Conservation (phyloP, 2,888 invertebrate species). For the Ephialtes manifestator region DNA sequence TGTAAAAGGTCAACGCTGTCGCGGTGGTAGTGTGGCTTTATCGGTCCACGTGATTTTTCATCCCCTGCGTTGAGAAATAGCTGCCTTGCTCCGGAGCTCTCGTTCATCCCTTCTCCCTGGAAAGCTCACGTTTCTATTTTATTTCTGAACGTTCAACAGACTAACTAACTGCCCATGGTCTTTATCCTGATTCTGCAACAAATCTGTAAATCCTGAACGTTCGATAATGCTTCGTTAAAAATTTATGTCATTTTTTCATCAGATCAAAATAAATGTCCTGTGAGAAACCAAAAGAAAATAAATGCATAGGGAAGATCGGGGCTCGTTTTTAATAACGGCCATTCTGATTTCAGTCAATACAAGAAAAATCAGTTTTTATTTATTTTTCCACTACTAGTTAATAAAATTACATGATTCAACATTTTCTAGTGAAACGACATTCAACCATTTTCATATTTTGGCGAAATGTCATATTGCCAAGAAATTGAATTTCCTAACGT, state of each 20-base stretch:
- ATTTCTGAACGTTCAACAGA: slow-evolving; percentile 10
- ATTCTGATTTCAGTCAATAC: not conserved
- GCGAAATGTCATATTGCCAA: no score
- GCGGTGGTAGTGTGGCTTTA: slow-evolving; percentile 47
- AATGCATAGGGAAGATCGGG: not conserved
- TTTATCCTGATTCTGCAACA: not conserved
- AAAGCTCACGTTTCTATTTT: slow-evolving; percentile 17
- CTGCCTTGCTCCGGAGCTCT: slow-evolving; percentile 49
- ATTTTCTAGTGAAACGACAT: no score
- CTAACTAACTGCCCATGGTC: not conserved
- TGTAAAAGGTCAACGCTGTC: slow-evolving; percentile 32
- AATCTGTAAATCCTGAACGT: not conserved
- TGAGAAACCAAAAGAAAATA: not conserved
- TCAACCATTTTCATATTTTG: no score
- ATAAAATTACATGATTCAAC: no score
- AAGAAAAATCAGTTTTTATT: not conserved
- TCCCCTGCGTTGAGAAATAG: slow-evolving; percentile 64
- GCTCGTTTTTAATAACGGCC: no score
- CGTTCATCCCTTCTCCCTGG: slow-evolving; percentile 54
- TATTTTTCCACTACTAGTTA: not conserved
- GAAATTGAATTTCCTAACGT: no score
- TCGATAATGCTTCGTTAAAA: not conserved
- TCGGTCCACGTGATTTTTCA: slow-evolving; percentile 66
- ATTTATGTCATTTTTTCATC: not conserved
- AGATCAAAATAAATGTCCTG: not conserved